Base-by-base conservation (phyloP, 2,797 vertebrate species). In the Epinephelus malabaricus region DNA sequence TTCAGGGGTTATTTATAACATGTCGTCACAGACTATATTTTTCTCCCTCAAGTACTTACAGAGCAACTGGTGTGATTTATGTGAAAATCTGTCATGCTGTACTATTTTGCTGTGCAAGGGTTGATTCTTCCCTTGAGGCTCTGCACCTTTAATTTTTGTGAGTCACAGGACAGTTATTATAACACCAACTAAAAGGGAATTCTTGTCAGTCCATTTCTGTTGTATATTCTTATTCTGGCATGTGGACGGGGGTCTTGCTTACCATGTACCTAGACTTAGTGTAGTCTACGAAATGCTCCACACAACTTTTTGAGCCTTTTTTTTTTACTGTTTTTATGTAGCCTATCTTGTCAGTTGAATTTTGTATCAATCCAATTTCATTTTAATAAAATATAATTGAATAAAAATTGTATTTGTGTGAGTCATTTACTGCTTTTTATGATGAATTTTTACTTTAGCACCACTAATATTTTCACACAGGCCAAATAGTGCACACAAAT, bases 161-260 rank as follows among this genome's bases (percentile, higher is more conserved):
- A 80, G 43, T 40, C 53, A 59, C 34, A 43, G 58, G 65, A 73
- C 27, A 60, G 60, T 65, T 77, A 43, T 65, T 56, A 0, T 30
- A 64, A 70, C 34, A 73, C 34, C 10, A 59, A 63, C 56, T 49
- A 74, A 91, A 94, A 92, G 88, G 91, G 89, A 94, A 87, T 23
- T 11, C 1, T 60, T 62, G n/a, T 84, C 38, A 17, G 27, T 82
- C 25, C 61, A 19, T 65, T 71, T 77, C 47, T 65, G 69, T 68
- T 65, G 69, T 68, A 30, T 69, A 25, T 81, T 73, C 34, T 47
- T 55, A 58, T 46, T 76, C 38, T 82, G 62, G 30, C 51, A 15
- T 73, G 63, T 83, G 71, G 56, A 69, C 0, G 10, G 63, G 55
- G 64, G 59, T 73, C 9, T 78, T 78, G 49, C 25, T 60, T 50